Base-by-base conservation (phyloP, 2,888 invertebrate species). In the Siphlonurus alternatus region DNA sequence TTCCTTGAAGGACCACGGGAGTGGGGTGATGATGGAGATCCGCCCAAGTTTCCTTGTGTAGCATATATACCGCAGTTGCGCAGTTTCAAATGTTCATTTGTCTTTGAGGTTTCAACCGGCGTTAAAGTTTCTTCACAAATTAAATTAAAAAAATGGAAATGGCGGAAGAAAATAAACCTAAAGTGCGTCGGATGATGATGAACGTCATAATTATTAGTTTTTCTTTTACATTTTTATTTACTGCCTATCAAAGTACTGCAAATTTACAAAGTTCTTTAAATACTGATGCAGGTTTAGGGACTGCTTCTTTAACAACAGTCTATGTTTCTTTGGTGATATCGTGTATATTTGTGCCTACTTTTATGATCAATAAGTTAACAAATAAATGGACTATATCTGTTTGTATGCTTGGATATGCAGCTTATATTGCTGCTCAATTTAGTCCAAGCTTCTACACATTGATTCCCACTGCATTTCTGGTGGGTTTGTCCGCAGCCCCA, bases 171-270 rank as follows among this genome's bases (percentile, higher is more conserved):
- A n/a, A n/a, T n/a, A n/a, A 38, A 38, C 38, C 38, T 38, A 15
- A 15, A 38, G 38, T 38, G 38, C 5, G 66, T 20, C 62, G 92
- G 71, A 95, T 95, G 75, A 75, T 93, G 69, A 94, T 93, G 77
- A 97, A 97, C 78, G 85, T 96, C 63, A 81, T 89, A 64, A 87
- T 93, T 51, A 89, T 97, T 62, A 94, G 95, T 69, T 79, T 89
- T 68, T 92, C 93, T 23, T 97, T 97, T 77, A 89, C 96, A 86
- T 90, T 96, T 70, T 91, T 94, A 74, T 93, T 98, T 79, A 96
- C 95, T 64, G 94, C 96, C 64, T 97, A 95, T 78, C 79, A 94
- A 77, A 93, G 94, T 65, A 91, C 94, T 69, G 92, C 94, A 38
- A 95, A 94, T 75, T 81, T 98, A 61, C 97, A 93, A 75, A 93